Percentiles rank a stretch among this genome's conserved stretches.
These are phyloP conservation scores for Bombus confusus DNA, from an alignment of 1,140 invertebrate genomes.

Conservation along the genomic window DNA sequence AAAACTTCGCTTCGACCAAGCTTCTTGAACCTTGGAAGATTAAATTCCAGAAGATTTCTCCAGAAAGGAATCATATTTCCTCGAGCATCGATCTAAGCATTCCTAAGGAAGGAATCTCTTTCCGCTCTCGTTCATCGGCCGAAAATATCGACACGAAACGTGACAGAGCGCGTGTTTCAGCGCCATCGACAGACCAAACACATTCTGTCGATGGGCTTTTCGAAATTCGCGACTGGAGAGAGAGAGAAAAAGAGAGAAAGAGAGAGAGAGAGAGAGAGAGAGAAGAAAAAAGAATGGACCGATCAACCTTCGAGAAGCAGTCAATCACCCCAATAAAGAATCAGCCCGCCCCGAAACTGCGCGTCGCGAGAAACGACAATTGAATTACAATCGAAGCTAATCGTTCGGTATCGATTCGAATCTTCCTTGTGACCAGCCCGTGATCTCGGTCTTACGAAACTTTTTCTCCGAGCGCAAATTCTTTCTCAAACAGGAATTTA, in stretches of 20 bases:
- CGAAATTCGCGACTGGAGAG: slow-evolving; percentile 2
- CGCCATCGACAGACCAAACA: slow-evolving; percentile 15
- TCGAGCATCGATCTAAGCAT: not conserved
- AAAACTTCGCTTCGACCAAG: not conserved
- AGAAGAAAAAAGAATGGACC: not conserved
- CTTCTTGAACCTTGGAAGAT: too few relatives aligned
- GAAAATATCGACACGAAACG: slow-evolving; percentile 15
- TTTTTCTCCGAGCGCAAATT: not conserved
- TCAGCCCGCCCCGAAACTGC: slow-evolving; percentile 17
- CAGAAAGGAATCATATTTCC: not conserved
- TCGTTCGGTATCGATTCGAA: slow-evolving; percentile 6
- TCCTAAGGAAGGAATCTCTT: not conserved
- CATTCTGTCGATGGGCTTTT: not conserved
- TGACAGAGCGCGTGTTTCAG: not conserved
- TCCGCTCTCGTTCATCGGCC: not conserved
- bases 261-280: too few relatives aligned
- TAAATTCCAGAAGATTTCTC: not conserved
- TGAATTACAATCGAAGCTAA: slow-evolving; percentile 18
- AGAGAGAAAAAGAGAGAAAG: too few relatives aligned
- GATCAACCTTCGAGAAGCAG: not conserved
- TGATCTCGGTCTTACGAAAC: not conserved
- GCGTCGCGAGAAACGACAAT: slow-evolving; percentile 11
- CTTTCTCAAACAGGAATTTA: too few relatives aligned
- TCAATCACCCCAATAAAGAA: slow-evolving; percentile 32
- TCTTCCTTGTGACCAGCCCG: not conserved